Conservation (phyloP, 2,888 invertebrate genomes). For the Idaea dimidiata region DNA sequence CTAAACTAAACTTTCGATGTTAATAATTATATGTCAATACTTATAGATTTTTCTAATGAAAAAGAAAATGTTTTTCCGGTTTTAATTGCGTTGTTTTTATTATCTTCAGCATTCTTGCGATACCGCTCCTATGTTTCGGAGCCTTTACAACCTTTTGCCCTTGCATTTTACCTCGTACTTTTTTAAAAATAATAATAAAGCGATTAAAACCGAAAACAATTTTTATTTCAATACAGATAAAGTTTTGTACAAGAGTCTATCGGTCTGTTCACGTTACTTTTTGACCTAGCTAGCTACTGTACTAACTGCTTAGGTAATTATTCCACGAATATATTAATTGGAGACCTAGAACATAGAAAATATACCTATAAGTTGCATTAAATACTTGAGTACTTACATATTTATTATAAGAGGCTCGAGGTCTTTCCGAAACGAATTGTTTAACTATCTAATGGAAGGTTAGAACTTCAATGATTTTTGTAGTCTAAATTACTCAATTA, state of each 20-base stretch:
- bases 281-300: neutral
- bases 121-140: too few relatives aligned
- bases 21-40: too few relatives aligned
- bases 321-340: neutral
- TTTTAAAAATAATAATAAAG: too few relatives aligned
- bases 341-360: neutral
- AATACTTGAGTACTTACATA: conserved; percentile 2
- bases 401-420: conserved; percentile 16
- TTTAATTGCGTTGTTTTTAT: too few relatives aligned
- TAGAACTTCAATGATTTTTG: conserved; percentile 9
- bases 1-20: too few relatives aligned
- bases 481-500: conserved; percentile 6
- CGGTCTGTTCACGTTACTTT: neutral
- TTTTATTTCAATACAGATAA: too few relatives aligned
- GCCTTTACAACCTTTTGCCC: too few relatives aligned
- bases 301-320: neutral
- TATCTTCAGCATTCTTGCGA: too few relatives aligned
- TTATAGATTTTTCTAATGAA: too few relatives aligned
- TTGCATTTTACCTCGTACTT: too few relatives aligned
- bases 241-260: neutral
- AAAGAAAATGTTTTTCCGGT: too few relatives aligned
- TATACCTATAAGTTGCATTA: neutral
- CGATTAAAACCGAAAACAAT: too few relatives aligned
- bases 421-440: conserved; percentile 24
- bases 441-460: conserved; percentile 24